A percentile compares a stretch with the other conserved stretches of the same genome.
Conservation (phyloP, 2,797 vertebrate genomes). For the Bradypus variegatus region DNA sequence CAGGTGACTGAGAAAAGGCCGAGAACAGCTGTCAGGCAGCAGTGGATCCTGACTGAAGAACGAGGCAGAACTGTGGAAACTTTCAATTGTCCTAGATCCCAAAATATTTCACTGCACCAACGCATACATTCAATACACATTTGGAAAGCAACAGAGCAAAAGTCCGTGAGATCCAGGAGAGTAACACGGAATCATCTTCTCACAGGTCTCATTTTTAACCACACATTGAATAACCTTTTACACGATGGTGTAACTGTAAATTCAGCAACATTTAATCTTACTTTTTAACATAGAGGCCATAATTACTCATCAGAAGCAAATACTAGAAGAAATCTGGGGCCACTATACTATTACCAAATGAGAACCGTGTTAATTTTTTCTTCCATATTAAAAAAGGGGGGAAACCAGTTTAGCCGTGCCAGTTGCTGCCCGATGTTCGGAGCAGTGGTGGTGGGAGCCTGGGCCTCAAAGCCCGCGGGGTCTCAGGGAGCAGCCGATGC, state of each 20-base stretch:
- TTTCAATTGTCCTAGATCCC: neutral
- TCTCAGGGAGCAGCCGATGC: neutral
- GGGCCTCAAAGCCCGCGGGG: neutral
- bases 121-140: neutral
- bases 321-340: constrained; percentile 53
- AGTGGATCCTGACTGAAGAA: neutral
- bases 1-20: constrained; percentile 34
- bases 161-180: neutral
- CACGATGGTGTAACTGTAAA: constrained; percentile 9
- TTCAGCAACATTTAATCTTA: neutral
- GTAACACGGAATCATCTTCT: neutral
- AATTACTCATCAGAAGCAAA: constrained; percentile 50
- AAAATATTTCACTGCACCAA: neutral
- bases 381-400: neutral
- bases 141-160: neutral
- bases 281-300: constrained; percentile 32
- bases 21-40: neutral
- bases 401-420: neutral
- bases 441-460: neutral
- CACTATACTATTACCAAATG: neutral
- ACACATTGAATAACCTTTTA: constrained; percentile 1
- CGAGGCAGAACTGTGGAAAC: neutral
- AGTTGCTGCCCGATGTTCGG: neutral
- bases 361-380: neutral
- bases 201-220: neutral